A percentile compares a stretch with the other conserved stretches of the same genome.
phyloP scores from a whole-genome alignment of 2,888 invertebrate genomes.

The Stegophylla sp. region DNA sequence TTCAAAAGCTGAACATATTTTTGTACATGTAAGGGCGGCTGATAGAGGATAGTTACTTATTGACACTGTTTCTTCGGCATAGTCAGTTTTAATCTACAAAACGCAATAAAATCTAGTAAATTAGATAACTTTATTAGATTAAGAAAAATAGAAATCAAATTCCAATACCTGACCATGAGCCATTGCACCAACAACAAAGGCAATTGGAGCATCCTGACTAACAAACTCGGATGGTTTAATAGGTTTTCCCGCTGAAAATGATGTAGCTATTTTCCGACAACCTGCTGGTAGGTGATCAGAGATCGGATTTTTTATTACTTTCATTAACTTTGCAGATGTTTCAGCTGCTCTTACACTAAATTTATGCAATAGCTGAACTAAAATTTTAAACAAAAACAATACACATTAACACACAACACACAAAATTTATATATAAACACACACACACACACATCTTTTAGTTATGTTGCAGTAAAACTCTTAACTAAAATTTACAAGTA shows the following conservation, averaged over 20 bases:
- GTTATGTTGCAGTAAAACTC: no score
- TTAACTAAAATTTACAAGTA: no score
- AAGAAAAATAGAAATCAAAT: neutral
- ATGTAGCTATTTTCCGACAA: conserved; percentile 86
- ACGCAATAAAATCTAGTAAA: conserved; percentile 1
- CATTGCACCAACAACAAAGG: conserved; percentile 93
- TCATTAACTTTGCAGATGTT: conserved; percentile 85
- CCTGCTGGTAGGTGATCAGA: conserved; percentile 94
- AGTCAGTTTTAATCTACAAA: conserved; percentile 74
- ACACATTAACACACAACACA: neutral
- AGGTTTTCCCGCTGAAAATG: conserved; percentile 82
- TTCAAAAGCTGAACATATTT: conserved; percentile 93
- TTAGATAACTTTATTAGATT: neutral
- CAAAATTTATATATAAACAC: neutral
- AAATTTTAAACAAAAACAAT: conserved; percentile 80
- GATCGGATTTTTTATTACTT: conserved; percentile 96
- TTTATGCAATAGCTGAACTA: conserved; percentile 95
- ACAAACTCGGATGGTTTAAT: conserved; percentile 78
- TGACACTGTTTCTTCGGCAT: conserved; percentile 87
- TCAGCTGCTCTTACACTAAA: conserved; percentile 90
- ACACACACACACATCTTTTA: no score
- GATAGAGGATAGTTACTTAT: conserved; percentile 97
- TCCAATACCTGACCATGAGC: conserved; percentile 86
- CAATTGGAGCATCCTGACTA: conserved; percentile 83
- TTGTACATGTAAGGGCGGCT: conserved; percentile 94